A percentile compares a stretch with the other conserved stretches of the same genome.
phyloP scores from a whole-genome alignment of 92 coral and sea anemone species.

The Parazoanthus darwini region DNA sequence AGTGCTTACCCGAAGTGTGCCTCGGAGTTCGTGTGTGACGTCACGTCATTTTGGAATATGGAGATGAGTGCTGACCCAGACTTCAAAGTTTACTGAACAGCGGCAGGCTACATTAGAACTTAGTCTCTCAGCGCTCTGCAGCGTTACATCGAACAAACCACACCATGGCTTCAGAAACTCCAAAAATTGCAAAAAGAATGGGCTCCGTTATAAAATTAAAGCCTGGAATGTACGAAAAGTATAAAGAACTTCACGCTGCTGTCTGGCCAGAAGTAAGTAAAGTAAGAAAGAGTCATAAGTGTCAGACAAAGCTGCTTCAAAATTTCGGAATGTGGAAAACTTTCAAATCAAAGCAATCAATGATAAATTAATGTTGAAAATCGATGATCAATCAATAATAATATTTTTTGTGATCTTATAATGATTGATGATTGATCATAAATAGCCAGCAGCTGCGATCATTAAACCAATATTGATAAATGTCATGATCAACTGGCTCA shows the following conservation, averaged over 20 bases:
- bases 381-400: too few species aligned
- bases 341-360: too few species aligned
- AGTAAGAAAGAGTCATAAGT: background rate
- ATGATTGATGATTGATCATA: too few species aligned
- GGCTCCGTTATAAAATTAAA: slow-evolving; percentile 84
- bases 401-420: too few species aligned
- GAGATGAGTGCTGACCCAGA: background rate
- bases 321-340: background rate
- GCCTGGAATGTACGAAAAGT: slow-evolving; percentile 75
- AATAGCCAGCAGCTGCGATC: too few species aligned
- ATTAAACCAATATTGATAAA: too few species aligned
- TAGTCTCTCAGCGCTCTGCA: background rate
- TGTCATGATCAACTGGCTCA: too few species aligned
- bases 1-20: too few species aligned
- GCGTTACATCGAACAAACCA: background rate
- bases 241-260: slow-evolving; percentile 86
- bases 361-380: too few species aligned
- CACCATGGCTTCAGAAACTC: slow-evolving; percentile 39
- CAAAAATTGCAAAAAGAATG: slow-evolving; percentile 65
- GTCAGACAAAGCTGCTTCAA: background rate
- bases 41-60: too few species aligned
- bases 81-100: slow-evolving; percentile 39
- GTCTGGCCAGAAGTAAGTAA: slow-evolving; percentile 79
- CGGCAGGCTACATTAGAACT: background rate
- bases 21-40: too few species aligned